Conservation (phyloP, 2,113 vertebrate species). For the Ciconia maguari region DNA sequence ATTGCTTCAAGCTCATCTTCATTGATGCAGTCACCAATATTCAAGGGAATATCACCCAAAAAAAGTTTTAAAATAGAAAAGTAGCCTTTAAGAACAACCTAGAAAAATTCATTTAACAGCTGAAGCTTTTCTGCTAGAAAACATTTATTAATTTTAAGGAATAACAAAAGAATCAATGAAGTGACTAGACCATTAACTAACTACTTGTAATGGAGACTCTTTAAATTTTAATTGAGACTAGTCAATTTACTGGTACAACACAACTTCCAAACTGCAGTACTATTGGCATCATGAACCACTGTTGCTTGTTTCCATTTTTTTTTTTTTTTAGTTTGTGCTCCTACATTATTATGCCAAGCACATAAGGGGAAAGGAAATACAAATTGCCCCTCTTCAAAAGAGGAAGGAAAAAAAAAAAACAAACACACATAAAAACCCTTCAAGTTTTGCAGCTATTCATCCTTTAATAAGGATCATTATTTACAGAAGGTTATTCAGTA, state of each 20-base stretch:
- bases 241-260: neutral
- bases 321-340: neutral
- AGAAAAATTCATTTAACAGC: neutral
- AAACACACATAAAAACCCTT: neutral
- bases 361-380: conserved; percentile 31
- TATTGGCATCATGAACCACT: neutral
- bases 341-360: conserved; percentile 20
- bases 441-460: conserved; percentile 15
- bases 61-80: neutral
- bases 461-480: neutral
- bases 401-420: neutral
- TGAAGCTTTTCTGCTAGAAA: neutral
- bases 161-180: neutral
- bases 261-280: neutral
- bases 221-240: neutral
- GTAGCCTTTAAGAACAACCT: neutral
- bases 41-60: neutral
- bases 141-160: neutral
- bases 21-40: neutral
- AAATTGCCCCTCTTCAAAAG: neutral
- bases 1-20: neutral
- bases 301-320: neutral
- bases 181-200: neutral
- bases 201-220: neutral
- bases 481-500: neutral